Evolutionary conservation across 2,113 vertebrate species (phyloP).

Genomic region (Cervus canadensis): DNA sequence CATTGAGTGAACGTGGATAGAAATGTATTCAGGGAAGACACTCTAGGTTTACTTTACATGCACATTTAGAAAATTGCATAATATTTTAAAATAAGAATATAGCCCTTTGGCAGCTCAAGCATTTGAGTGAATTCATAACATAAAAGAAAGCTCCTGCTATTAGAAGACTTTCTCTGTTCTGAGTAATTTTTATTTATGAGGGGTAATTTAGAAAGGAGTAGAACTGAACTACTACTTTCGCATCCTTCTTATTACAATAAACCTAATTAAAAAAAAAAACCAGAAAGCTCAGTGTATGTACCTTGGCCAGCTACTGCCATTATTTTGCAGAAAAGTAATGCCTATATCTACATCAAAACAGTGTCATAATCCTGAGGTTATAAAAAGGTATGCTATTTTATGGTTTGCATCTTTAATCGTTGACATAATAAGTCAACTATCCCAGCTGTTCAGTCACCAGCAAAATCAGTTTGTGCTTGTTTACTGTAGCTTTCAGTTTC

Average conservation of each 20-base stretch:
- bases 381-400: not conserved
- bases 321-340: not conserved
- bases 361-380: not conserved
- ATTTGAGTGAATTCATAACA: not conserved
- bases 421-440: not conserved
- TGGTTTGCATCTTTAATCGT: not conserved
- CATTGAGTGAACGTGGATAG: not conserved
- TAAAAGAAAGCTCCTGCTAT: not conserved
- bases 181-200: slow-evolving; percentile 18
- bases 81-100: slow-evolving; percentile 17
- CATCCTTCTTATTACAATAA: not conserved
- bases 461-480: not conserved
- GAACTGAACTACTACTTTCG: not conserved
- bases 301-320: not conserved
- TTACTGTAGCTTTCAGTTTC: not conserved
- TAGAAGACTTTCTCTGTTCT: not conserved
- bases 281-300: not conserved
- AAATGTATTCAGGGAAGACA: not conserved
- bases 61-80: not conserved
- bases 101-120: not conserved
- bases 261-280: not conserved
- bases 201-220: slow-evolving; percentile 27
- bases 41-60: not conserved
- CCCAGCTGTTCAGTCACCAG: not conserved
- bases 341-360: not conserved